phyloP scores from a whole-genome alignment of 2,888 invertebrate species.

The Luperina testacea region DNA sequence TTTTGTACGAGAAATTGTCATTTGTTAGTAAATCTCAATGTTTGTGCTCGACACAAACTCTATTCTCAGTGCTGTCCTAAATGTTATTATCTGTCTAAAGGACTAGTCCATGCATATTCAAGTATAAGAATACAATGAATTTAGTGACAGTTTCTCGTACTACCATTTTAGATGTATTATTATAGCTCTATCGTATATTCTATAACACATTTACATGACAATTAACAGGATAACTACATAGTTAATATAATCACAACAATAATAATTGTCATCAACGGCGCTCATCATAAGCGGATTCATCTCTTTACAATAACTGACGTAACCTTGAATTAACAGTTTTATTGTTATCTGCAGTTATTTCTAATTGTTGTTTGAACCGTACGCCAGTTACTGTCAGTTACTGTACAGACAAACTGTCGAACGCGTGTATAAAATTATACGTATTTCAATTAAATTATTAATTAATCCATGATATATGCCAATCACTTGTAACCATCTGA shows the following conservation, averaged over 20 bases:
- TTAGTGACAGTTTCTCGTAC: conserved; percentile 39
- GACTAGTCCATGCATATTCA: conserved; percentile 1
- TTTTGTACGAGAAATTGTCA: conserved; percentile 64
- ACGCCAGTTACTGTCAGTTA: conserved; percentile 74
- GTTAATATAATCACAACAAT: conserved; percentile 19
- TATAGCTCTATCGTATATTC: conserved; percentile 21
- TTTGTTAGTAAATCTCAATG: background rate
- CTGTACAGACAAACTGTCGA: conserved; percentile 51
- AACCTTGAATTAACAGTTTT: conserved; percentile 78
- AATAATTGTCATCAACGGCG: conserved; percentile 44
- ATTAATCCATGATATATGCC: conserved; percentile 55
- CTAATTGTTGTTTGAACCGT: conserved; percentile 70
- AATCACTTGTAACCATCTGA: conserved; percentile 56
- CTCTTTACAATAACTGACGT: conserved; percentile 70
- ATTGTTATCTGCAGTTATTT: conserved; percentile 75
- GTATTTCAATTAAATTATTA: conserved; percentile 32
- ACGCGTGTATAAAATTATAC: conserved; percentile 54
- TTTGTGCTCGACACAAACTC: conserved; percentile 2
- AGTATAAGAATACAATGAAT: background rate
- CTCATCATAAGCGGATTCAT: conserved; percentile 59
- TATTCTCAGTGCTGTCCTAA: background rate
- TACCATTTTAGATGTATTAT: conserved; percentile 41
- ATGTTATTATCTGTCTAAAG: background rate
- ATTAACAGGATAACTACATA: conserved; percentile 55
- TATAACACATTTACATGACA: conserved; percentile 35